Evolutionary conservation across 2,888 invertebrate genomes (phyloP).

Genomic region (Schizaphis graminum): DNA sequence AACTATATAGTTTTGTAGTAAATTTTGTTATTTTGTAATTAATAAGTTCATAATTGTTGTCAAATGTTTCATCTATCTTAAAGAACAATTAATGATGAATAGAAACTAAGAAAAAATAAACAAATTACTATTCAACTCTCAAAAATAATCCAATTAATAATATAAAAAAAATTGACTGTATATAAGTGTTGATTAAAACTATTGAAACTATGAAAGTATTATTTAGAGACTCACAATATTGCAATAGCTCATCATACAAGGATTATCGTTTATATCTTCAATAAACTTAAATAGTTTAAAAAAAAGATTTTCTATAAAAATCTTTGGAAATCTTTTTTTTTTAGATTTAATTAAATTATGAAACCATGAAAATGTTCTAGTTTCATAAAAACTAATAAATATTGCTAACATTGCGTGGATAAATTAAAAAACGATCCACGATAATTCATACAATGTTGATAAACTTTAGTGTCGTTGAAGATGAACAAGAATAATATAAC

Average conservation of each 20-base stretch:
- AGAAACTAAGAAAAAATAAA: too few species aligned
- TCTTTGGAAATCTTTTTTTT: background rate
- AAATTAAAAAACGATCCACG: background rate
- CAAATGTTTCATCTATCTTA: too few species aligned
- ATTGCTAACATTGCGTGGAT: background rate
- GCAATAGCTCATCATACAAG: background rate
- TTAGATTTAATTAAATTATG: background rate
- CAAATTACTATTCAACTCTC: too few species aligned
- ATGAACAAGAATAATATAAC: too few species aligned
- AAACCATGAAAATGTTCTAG: background rate
- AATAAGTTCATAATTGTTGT: too few species aligned
- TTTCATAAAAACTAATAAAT: background rate
- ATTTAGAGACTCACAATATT: background rate
- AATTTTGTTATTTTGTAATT: too few species aligned
- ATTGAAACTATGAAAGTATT: background rate
- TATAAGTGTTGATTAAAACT: background rate
- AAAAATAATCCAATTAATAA: too few species aligned
- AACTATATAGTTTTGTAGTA: too few species aligned
- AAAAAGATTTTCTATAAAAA: background rate
- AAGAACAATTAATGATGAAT: too few species aligned
- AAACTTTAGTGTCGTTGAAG: too few species aligned
- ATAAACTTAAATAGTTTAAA: background rate
- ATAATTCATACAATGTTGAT: too few species aligned
- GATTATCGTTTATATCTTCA: background rate
- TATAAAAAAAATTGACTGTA: too few species aligned